Evolutionary conservation across 2,797 vertebrate species (phyloP).

Genomic region (Poeciliopsis turneri): DNA sequence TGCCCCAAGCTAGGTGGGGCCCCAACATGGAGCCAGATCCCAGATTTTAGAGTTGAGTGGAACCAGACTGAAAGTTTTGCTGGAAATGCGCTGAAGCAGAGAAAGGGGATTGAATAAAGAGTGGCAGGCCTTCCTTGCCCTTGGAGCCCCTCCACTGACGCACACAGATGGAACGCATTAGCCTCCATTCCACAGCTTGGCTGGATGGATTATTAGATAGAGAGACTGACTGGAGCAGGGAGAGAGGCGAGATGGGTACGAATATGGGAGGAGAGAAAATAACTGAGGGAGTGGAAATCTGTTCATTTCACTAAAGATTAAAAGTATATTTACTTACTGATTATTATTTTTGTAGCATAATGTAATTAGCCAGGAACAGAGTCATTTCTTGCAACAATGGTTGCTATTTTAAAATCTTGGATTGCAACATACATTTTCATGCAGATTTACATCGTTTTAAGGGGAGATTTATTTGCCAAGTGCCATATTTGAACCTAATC

Average conservation of each 20-base stretch:
- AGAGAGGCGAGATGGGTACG: constrained; percentile 17
- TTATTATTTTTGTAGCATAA: not conserved
- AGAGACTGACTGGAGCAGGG: constrained; percentile 47
- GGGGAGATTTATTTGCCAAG: not conserved
- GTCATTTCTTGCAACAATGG: not conserved
- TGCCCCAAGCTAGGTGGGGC: constrained; percentile 64
- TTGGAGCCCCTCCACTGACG: constrained; percentile 60
- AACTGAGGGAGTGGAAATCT: not conserved
- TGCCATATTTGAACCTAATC: constrained; percentile 31
- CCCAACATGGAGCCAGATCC: constrained; percentile 57
- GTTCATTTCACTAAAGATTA: not conserved
- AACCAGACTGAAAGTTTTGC: constrained; percentile 75
- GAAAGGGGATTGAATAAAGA: constrained; percentile 60
- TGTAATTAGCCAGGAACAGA: not conserved
- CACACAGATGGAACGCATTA: constrained; percentile 80
- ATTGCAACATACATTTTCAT: not conserved
- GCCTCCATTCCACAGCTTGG: constrained; percentile 65
- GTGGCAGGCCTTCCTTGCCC: constrained; percentile 64
- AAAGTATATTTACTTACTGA: constrained; percentile 1
- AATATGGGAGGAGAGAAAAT: constrained; percentile 3
- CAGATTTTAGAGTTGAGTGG: constrained; percentile 73
- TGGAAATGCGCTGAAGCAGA: constrained; percentile 66
- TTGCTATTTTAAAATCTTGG: not conserved
- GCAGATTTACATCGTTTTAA: not conserved
- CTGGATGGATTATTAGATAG: constrained; percentile 73